Evolutionary conservation across 2,888 invertebrate species (phyloP).

Genomic region (Aspidiotus destructor): DNA sequence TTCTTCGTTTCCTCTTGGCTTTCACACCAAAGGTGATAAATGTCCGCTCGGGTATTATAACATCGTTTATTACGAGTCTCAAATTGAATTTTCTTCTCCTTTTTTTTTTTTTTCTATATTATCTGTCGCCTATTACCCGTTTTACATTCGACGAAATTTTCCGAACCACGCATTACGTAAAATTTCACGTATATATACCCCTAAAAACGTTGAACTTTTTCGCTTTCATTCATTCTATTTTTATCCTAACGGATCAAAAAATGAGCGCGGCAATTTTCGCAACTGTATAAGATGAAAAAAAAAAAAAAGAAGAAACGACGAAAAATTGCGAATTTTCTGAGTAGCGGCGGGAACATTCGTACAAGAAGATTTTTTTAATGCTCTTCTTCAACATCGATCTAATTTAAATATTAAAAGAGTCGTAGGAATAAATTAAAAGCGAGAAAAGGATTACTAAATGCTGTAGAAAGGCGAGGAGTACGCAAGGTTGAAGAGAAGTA

Average conservation of each 20-base stretch:
- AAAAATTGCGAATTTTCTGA: not conserved
- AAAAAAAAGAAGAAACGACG: constrained; percentile 1
- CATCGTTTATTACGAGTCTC: constrained; percentile 29
- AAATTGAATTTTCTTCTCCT: not conserved
- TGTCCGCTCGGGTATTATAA: constrained; percentile 29
- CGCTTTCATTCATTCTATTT: too few relatives aligned
- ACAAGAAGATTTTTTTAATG: not conserved
- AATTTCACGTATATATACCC: not conserved
- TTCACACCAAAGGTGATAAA: constrained; percentile 27
- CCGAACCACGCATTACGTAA: not conserved
- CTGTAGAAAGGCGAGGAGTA: not conserved
- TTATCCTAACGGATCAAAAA: too few relatives aligned
- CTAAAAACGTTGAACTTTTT: too few relatives aligned
- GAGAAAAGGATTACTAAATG: constrained; percentile 22
- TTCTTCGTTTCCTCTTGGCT: constrained; percentile 25
- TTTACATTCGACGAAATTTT: constrained; percentile 2
- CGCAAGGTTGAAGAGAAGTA: constrained; percentile 27
- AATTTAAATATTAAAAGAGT: constrained; percentile 30
- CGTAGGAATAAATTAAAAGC: constrained; percentile 26
- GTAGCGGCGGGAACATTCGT: not conserved
- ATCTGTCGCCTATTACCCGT: not conserved
- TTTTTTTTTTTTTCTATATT: not conserved
- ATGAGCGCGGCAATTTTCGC: too few relatives aligned
- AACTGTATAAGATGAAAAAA: not conserved
- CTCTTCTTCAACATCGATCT: constrained; percentile 7